Evolutionary conservation across 2,888 invertebrate species (phyloP), one percentile per base, ranked within the genome.

Genomic region (Machimus atricapillus): DNA sequence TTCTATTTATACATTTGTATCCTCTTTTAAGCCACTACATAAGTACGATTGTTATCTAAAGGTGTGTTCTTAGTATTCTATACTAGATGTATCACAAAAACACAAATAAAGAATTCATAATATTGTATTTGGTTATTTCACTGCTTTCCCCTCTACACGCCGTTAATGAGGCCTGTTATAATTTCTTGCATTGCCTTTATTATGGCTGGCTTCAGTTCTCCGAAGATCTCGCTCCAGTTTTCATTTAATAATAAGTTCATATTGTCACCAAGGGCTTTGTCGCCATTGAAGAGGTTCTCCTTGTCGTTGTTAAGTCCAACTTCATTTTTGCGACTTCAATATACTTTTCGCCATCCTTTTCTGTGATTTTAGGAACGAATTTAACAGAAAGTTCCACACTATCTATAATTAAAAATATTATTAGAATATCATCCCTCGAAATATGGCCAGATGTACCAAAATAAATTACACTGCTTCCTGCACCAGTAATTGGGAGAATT

Each of bases 241-340:
- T 93, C 93, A 88, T 93, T 93, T 40, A 93, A 87, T 89, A 92
- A 91, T 9, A 85, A 86, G 88, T 93, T 93, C 91, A 93, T 92
- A 43, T 90, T 93, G 7, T 93, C 92, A 66, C 93, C 92, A 1
- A 93, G 89, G 14, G 90, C 91, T 89, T 92, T 91, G 78, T 93
- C 91, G 0, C 93, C 93, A 87, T 93, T 92, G 88, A 93, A 93
- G 2, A 94, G 90, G 87, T 92, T 92, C 6, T 90, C 91, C 88
- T 73, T 7, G 52, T 77, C 37, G 86, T 27, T 23, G n/a, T 12
- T 2, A 86, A 52, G 46, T 77, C 86, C 8, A 89, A 66, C 66
- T 74, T 87, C 1, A 88, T 40, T 1, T 86, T 86, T 7, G 87
- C 86, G 2, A 89, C 86, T 66, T 88, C 87, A n/a, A 89, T 5